phyloP scores from a whole-genome alignment of 2,888 invertebrate genomes.

The Drosophila acutilabella region DNA sequence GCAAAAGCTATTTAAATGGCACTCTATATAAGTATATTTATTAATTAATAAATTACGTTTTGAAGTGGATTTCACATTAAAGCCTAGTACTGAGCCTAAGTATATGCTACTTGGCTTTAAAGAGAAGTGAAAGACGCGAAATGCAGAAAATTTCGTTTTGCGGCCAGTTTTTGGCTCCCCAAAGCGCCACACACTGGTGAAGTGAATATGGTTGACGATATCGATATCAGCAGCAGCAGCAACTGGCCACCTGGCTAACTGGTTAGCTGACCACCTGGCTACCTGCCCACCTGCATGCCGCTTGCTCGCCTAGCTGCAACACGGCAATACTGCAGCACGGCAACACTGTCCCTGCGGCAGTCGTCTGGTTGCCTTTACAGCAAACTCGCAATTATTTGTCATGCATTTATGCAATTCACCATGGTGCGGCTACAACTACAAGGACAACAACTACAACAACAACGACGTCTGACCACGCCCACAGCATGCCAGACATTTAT shows the following conservation, averaged over 20 bases:
- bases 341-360: neutral
- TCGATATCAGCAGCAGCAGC: slow-evolving; percentile 13
- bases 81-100: neutral
- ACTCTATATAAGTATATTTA: too few species aligned
- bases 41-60: too few species aligned
- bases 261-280: slow-evolving; percentile 26
- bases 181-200: slow-evolving; percentile 8
- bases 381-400: slow-evolving; percentile 64
- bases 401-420: slow-evolving; percentile 71
- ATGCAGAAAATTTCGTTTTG: slow-evolving; percentile 9
- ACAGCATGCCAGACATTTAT: slow-evolving; percentile 64
- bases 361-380: slow-evolving; percentile 3
- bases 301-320: neutral
- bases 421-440: slow-evolving; percentile 17
- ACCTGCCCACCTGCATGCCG: slow-evolving; percentile 39
- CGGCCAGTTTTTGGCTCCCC: neutral
- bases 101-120: neutral
- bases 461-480: slow-evolving; percentile 53
- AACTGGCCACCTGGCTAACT: slow-evolving; percentile 53
- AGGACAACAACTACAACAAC: neutral
- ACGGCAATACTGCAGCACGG: neutral
- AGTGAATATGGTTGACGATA: slow-evolving; percentile 12
- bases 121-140: neutral
- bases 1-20: too few species aligned
- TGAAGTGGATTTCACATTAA: neutral